These are phyloP conservation scores for Lerista edwardsae DNA, from an alignment of 2,797 vertebrate genomes.

Conservation along the genomic window DNA sequence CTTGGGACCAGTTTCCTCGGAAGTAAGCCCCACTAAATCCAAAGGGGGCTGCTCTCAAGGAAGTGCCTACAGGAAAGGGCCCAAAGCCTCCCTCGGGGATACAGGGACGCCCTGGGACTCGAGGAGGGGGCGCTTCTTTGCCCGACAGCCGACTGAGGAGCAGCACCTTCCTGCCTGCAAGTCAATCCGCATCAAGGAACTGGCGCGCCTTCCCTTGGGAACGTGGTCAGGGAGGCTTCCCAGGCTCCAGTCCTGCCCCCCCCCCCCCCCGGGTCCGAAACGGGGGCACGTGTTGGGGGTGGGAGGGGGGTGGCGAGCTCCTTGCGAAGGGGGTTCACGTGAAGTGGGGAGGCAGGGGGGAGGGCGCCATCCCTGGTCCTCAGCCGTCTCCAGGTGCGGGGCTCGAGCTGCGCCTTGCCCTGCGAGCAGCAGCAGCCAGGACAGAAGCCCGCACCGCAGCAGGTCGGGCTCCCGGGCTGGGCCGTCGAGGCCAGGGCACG, in stretches of 20 bases:
- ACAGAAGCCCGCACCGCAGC: neutral
- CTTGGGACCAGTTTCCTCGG: neutral
- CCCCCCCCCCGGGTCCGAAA: neutral
- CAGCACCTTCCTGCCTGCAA: too few species aligned
- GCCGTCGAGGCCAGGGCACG: too few species aligned
- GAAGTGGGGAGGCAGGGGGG: conserved; percentile 21
- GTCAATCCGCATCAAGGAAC: too few species aligned
- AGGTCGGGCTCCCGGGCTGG: conserved; percentile 8
- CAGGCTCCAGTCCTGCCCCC: neutral
- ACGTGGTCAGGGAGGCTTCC: neutral
- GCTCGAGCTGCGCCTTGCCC: too few species aligned
- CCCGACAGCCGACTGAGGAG: too few species aligned
- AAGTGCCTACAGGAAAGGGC: too few species aligned
- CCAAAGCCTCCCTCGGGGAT: too few species aligned
- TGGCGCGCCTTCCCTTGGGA: too few species aligned
- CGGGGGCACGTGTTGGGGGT: too few species aligned
- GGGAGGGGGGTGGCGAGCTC: too few species aligned
- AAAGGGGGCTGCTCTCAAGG: neutral
- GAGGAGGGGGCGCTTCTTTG: neutral
- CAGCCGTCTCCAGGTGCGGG: too few species aligned
- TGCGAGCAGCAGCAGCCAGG: neutral
- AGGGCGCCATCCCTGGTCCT: conserved; percentile 37
- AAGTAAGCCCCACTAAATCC: neutral
- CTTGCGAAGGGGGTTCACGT: neutral
- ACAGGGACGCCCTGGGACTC: neutral